Evolutionary conservation across 2,113 vertebrate species (phyloP).

Genomic region (Thamnaconus septentrionalis): DNA sequence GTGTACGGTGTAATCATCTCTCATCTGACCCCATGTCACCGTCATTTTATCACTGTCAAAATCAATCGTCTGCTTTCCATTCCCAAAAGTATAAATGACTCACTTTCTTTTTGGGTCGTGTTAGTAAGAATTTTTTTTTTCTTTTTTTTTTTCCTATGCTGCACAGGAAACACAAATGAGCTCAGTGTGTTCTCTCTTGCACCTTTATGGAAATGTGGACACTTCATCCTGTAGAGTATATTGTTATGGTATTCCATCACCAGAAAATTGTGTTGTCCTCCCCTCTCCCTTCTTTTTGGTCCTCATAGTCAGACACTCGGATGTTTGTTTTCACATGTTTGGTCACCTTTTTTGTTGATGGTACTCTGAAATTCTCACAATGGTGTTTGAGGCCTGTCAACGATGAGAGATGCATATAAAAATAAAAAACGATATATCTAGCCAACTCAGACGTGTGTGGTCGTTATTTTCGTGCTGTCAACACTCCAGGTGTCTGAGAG

Average conservation of each 20-base stretch:
- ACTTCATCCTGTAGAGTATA: neutral
- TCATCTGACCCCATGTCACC: slow-evolving; percentile 65
- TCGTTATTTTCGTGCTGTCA: neutral
- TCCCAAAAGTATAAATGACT: slow-evolving; percentile 47
- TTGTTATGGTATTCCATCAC: neutral
- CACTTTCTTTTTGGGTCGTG: no score
- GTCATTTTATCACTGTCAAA: slow-evolving; percentile 55
- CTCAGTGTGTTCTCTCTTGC: slow-evolving; percentile 41
- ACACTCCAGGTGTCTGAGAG: neutral
- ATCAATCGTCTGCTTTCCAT: slow-evolving; percentile 59
- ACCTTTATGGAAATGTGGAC: slow-evolving; percentile 1
- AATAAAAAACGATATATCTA: neutral
- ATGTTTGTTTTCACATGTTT: neutral
- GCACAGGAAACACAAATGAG: slow-evolving; percentile 19
- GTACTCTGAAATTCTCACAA: no score
- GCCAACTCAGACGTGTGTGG: neutral
- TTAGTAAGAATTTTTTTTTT: no score
- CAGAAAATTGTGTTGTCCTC: no score
- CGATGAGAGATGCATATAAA: no score
- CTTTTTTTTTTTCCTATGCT: neutral
- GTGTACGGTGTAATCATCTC: slow-evolving; percentile 64
- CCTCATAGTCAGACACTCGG: neutral
- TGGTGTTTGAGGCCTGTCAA: no score
- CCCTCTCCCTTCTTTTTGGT: no score
- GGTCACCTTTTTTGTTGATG: no score